Conservation (phyloP, 2,888 invertebrate genomes). For the Odontothrips loti region DNA sequence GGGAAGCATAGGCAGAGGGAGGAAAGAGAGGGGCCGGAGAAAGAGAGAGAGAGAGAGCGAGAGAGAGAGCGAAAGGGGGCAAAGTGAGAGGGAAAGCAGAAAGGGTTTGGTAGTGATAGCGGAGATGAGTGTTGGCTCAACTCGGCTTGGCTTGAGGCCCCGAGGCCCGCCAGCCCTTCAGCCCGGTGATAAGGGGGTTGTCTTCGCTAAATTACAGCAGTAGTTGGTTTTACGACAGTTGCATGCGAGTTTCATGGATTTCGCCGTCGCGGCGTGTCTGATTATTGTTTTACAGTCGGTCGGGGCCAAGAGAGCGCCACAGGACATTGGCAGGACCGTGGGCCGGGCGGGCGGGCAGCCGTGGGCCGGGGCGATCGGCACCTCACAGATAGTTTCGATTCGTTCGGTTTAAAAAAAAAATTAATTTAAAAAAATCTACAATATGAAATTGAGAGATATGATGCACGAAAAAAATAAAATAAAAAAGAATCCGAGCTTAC, state of each 20-base stretch:
- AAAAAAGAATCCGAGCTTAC: not conserved
- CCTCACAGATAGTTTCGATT: not conserved
- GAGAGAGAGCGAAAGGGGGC: not conserved
- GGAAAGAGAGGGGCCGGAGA: not conserved
- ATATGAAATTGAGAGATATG: too few relatives aligned
- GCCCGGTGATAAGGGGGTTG: not conserved
- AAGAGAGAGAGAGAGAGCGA: not conserved
- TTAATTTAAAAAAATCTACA: too few relatives aligned
- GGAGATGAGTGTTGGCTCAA: not conserved
- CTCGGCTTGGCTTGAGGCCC: not conserved
- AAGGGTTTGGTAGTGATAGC: not conserved
- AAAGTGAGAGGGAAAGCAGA: not conserved
- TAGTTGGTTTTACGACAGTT: constrained; percentile 9
- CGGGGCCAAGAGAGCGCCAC: not conserved
- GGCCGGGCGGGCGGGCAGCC: not conserved
- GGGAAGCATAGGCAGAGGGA: not conserved
- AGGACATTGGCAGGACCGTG: not conserved
- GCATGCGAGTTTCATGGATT: not conserved
- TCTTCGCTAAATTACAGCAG: constrained; percentile 2
- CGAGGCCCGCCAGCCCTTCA: too few relatives aligned
- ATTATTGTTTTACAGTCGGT: not conserved
- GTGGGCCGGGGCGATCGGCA: not conserved
- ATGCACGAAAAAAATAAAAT: not conserved
- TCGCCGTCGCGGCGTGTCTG: not conserved
- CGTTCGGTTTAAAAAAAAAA: too few relatives aligned